phyloP scores from a whole-genome alignment of 2,797 vertebrate genomes.

The Crenuchus spilurus region DNA sequence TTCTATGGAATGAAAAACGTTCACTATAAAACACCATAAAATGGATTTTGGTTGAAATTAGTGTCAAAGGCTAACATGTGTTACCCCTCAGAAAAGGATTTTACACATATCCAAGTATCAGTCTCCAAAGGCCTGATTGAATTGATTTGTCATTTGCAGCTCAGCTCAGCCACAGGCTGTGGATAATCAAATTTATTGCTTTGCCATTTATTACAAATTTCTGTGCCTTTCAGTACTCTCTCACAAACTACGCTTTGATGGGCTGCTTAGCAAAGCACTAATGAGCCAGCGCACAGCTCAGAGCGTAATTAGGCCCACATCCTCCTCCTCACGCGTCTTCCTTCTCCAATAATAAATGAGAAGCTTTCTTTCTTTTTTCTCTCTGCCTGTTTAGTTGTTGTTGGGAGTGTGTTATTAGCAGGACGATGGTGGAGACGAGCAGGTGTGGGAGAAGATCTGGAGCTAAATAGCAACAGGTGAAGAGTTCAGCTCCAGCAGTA shows the following conservation, averaged over 20 bases:
- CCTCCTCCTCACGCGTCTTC: constrained; percentile 15
- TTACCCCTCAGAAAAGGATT: constrained; percentile 2
- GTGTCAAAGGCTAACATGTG: not conserved
- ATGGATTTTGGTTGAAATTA: not conserved
- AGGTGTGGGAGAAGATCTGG: constrained; percentile 26
- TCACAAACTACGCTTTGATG: constrained; percentile 77
- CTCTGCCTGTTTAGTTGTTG: constrained; percentile 13
- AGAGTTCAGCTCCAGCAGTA: constrained; percentile 60
- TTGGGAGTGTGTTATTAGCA: constrained; percentile 19
- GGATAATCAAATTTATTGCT: constrained; percentile 78
- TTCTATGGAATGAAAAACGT: too few species aligned
- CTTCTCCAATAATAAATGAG: constrained; percentile 12
- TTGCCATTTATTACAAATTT: constrained; percentile 80
- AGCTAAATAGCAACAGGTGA: constrained; percentile 69
- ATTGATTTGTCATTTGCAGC: constrained; percentile 77
- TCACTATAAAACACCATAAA: not conserved
- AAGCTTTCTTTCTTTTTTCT: not conserved
- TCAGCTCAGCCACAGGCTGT: constrained; percentile 69
- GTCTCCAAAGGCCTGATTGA: constrained; percentile 65
- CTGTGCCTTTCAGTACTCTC: constrained; percentile 77
- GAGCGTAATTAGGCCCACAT: constrained; percentile 75
- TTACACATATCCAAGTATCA: constrained; percentile 55
- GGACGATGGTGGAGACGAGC: not conserved
- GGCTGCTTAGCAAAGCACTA: constrained; percentile 78
- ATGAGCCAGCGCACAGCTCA: constrained; percentile 78